A percentile compares a stretch with the other conserved stretches of the same genome.
Conservation (phyloP, 2,888 invertebrate species). For the Steromphala cineraria region DNA sequence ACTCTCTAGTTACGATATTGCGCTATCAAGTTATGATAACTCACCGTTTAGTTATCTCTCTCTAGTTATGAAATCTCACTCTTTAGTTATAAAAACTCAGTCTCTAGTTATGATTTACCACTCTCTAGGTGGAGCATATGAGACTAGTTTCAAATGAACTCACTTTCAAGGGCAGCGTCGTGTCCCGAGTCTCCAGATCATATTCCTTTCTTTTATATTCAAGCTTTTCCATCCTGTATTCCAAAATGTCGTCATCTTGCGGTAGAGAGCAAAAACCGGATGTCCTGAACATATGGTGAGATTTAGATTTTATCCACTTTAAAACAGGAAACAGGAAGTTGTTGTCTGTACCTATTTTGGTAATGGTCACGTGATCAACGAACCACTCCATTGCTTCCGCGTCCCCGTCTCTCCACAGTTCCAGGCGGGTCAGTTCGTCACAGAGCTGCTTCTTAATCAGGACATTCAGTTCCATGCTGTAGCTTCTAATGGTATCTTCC, state of each 20-base stretch:
- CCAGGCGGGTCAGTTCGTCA: background rate
- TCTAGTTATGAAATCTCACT: too few species aligned
- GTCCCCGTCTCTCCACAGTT: background rate
- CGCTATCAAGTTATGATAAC: too few species aligned
- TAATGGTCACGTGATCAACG: background rate
- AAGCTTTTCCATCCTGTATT: background rate
- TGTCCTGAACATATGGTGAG: background rate
- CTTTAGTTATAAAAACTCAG: too few species aligned
- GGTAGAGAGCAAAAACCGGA: background rate
- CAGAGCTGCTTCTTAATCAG: background rate
- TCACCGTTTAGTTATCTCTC: too few species aligned
- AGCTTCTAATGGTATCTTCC: background rate
- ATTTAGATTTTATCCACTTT: background rate
- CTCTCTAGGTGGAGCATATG: too few species aligned
- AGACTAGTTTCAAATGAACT: too few species aligned
- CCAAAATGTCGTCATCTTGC: background rate
- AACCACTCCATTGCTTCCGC: background rate
- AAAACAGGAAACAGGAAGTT: background rate
- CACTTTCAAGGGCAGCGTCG: background rate
- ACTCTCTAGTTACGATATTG: too few species aligned
- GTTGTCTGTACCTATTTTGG: too few species aligned
- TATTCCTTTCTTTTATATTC: background rate
- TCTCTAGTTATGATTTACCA: too few species aligned
- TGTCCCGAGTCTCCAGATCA: background rate
- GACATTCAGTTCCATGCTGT: background rate